phyloP scores from a whole-genome alignment of 2,888 invertebrate species.

The Agrochola litura region DNA sequence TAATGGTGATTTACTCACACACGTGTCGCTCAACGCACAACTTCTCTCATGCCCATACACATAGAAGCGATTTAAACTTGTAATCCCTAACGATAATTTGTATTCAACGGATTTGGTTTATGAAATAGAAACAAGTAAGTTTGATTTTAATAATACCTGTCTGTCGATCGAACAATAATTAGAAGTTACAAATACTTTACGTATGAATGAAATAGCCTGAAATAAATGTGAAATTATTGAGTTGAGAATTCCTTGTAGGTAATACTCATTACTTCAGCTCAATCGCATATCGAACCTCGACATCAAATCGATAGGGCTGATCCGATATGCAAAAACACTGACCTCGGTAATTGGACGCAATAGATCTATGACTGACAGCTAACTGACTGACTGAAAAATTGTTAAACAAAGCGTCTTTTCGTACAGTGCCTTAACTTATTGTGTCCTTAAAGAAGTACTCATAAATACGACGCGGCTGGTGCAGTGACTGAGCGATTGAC shows the following conservation, averaged over 20 bases:
- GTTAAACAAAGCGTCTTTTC: not conserved
- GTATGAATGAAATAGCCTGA: conserved; percentile 8
- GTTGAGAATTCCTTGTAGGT: not conserved
- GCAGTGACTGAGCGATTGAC: not conserved
- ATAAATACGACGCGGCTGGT: not conserved
- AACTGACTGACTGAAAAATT: not conserved
- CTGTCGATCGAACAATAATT: conserved; percentile 21
- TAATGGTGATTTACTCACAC: conserved; percentile 86
- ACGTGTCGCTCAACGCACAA: conserved; percentile 73
- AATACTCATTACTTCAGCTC: conserved; percentile 2
- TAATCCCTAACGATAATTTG: conserved; percentile 89
- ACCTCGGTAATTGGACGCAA: conserved; percentile 30
- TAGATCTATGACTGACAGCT: conserved; percentile 20
- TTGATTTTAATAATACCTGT: conserved; percentile 44
- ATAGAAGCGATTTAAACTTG: conserved; percentile 88
- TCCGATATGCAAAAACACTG: conserved; percentile 38
- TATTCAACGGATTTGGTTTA: conserved; percentile 86
- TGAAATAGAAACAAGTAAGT: conserved; percentile 65
- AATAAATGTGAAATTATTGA: not conserved
- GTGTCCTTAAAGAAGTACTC: not conserved
- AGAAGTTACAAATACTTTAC: conserved; percentile 7
- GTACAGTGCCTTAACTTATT: too few relatives aligned
- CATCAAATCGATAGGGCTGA: conserved; percentile 31
- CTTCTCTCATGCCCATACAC: conserved; percentile 80
- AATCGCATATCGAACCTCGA: conserved; percentile 26